These are phyloP conservation scores for Habrosyne pyritoides DNA, from an alignment of 2,888 invertebrate species.

Conservation along the genomic window DNA sequence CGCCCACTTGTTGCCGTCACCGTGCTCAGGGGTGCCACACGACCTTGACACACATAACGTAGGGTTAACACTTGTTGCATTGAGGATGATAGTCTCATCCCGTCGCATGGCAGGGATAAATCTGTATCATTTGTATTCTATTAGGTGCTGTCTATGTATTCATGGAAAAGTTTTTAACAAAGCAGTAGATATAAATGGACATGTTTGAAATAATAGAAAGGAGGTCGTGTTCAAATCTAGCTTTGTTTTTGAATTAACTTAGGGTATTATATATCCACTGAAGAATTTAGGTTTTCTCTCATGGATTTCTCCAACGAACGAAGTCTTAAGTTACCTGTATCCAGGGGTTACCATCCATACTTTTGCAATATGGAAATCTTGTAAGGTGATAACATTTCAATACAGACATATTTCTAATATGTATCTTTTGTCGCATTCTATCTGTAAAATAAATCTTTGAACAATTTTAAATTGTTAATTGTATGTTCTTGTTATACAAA, in stretches of 20 bases:
- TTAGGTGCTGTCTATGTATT: not conserved
- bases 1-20: conserved; percentile 27
- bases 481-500: too few species aligned
- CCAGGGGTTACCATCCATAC: too few species aligned
- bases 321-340: too few species aligned
- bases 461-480: too few species aligned
- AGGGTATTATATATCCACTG: not conserved
- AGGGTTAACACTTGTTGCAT: conserved; percentile 30
- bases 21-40: conserved; percentile 17
- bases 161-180: not conserved
- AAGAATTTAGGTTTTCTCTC: too few species aligned
- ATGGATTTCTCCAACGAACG: too few species aligned
- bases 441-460: too few species aligned
- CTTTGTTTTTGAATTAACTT: not conserved
- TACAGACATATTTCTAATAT: too few species aligned
- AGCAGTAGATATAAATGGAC: not conserved
- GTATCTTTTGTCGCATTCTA: too few species aligned
- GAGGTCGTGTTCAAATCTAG: not conserved
- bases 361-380: too few species aligned
- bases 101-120: conserved; percentile 4
- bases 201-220: not conserved
- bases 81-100: conserved; percentile 7
- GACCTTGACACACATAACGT: conserved; percentile 29
- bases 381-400: too few species aligned
- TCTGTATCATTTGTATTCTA: not conserved